Evolutionary conservation across 2,113 vertebrate species (phyloP).

Genomic region (Suncus etruscus): DNA sequence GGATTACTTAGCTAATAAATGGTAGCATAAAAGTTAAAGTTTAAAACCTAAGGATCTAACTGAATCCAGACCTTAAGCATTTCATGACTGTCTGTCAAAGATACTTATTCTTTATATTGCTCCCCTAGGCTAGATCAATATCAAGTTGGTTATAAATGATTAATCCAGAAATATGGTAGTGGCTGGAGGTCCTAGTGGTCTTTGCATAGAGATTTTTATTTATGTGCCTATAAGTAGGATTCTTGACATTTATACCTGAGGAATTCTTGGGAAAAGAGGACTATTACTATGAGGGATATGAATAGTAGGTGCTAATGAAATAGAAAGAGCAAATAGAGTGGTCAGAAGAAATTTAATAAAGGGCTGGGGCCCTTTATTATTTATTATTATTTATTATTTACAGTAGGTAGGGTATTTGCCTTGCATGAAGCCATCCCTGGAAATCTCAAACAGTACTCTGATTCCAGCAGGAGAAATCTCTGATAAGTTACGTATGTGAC

Average conservation of each 20-base stretch:
- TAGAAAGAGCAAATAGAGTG: not conserved
- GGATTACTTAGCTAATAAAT: not conserved
- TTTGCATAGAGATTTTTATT: not conserved
- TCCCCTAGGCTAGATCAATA: not conserved
- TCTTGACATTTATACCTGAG: not conserved
- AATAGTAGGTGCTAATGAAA: not conserved
- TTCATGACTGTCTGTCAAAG: not conserved
- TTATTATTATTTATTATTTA: not conserved
- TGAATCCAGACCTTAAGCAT: not conserved
- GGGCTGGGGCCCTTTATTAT: no score
- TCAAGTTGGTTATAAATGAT: not conserved
- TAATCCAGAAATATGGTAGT: not conserved
- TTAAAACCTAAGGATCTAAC: not conserved
- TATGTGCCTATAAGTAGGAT: no score
- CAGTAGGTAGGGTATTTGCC: no score
- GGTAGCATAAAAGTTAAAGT: constrained; percentile 4
- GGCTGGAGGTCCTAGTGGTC: not conserved
- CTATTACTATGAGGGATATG: not conserved
- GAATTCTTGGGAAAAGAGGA: not conserved
- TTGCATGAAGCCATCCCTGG: no score
- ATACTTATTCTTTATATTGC: not conserved
- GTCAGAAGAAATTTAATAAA: constrained; percentile 4
- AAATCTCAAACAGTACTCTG: no score
- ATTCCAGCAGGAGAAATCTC: no score
- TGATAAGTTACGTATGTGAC: no score